A percentile compares a stretch with the other conserved stretches of the same genome.
phyloP scores from a whole-genome alignment of 2,888 invertebrate genomes.

The Isoperla grammatica region DNA sequence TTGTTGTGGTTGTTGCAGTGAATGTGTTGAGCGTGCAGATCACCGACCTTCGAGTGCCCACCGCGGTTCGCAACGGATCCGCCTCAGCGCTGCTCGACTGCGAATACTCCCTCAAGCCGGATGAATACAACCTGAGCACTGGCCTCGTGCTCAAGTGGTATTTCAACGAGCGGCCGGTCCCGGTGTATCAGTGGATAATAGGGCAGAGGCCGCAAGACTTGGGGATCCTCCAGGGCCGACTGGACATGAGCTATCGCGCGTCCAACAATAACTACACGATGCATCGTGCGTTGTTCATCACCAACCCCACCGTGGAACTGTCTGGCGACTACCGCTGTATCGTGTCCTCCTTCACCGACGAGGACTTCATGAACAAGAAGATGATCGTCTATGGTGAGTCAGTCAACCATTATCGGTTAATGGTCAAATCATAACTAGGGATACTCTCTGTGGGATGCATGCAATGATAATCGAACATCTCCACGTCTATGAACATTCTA shows the following conservation, averaged over 20 bases:
- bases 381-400: slow-evolving; percentile 64
- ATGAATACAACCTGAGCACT: slow-evolving; percentile 46
- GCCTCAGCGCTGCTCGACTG: slow-evolving; percentile 62
- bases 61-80: slow-evolving; percentile 54
- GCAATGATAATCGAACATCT: no score
- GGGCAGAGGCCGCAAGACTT: slow-evolving; percentile 61
- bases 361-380: slow-evolving; percentile 56
- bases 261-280: slow-evolving; percentile 62
- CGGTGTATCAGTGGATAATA: slow-evolving; percentile 78
- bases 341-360: slow-evolving; percentile 62
- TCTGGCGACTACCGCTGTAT: slow-evolving; percentile 69
- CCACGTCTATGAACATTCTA: no score
- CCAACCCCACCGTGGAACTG: slow-evolving; percentile 61
- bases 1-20: no score
- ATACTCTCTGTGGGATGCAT: no score
- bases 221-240: slow-evolving; percentile 50
- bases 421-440: no score
- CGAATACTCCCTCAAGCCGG: slow-evolving; percentile 57
- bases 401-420: no score
- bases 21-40: slow-evolving; percentile 46
- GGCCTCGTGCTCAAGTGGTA: slow-evolving; percentile 75
- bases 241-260: slow-evolving; percentile 59
- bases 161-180: slow-evolving; percentile 56
- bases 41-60: slow-evolving; percentile 55
- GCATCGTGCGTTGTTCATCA: slow-evolving; percentile 63